These are phyloP conservation scores for Aleiodes testaceus DNA, from an alignment of 2,888 invertebrate genomes.

Conservation along the genomic window DNA sequence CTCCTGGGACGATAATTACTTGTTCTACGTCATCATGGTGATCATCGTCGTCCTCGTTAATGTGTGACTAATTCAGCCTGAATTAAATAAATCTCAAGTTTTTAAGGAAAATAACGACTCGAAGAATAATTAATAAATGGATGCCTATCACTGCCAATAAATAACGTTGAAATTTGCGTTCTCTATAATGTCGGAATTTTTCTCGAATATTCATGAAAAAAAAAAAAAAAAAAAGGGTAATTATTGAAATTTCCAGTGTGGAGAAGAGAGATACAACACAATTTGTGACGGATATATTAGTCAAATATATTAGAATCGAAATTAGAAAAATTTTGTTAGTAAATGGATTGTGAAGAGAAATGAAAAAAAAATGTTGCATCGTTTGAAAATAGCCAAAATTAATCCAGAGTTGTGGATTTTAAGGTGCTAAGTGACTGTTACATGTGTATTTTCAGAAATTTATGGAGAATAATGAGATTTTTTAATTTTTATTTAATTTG, in stretches of 20 bases:
- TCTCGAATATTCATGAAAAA: conserved; percentile 6
- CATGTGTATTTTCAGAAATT: conserved; percentile 11
- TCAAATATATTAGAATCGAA: conserved; percentile 40
- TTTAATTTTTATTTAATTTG: too few species aligned
- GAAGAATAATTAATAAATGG: conserved; percentile 14
- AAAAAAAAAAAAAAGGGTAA: conserved; percentile 6
- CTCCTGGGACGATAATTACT: conserved; percentile 18
- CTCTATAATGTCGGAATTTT: conserved; percentile 41
- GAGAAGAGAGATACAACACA: conserved; percentile 40
- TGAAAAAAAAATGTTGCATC: conserved; percentile 29
- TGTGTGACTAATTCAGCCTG: neutral
- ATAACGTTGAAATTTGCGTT: conserved; percentile 52
- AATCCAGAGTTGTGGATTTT: conserved; percentile 27
- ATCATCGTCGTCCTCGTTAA: conserved; percentile 30
- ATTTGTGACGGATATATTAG: conserved; percentile 35
- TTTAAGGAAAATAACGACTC: conserved; percentile 13
- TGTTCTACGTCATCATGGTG: conserved; percentile 17
- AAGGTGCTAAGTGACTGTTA: conserved; percentile 39
- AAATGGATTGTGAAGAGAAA: conserved; percentile 5
- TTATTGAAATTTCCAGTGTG: conserved; percentile 13
- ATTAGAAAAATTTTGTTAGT: conserved; percentile 54
- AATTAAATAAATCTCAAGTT: neutral
- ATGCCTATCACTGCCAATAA: conserved; percentile 54
- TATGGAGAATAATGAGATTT: neutral
- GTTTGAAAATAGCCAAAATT: conserved; percentile 14